Percentiles rank a stretch among this genome's conserved stretches.
Conservation (phyloP, 1,140 invertebrate species). For the Matsumurasca onukii region DNA sequence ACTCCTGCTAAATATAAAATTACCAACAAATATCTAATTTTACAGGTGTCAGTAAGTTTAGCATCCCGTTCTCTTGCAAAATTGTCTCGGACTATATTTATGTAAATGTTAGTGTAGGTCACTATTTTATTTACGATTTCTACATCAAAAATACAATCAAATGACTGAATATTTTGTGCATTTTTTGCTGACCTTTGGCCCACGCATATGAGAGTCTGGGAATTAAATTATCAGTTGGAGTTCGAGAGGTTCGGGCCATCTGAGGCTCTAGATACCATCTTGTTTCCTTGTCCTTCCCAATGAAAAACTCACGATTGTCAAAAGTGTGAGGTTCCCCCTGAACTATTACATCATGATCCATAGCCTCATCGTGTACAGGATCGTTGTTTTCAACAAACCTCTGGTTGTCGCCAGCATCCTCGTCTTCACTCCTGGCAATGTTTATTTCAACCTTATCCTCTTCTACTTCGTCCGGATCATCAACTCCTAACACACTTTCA, state of each 20-base stretch:
- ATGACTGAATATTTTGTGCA: not conserved
- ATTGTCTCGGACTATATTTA: not conserved
- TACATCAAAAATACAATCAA: not conserved
- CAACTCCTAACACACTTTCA: too few relatives aligned
- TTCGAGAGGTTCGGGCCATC: not conserved
- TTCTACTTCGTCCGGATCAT: too few relatives aligned
- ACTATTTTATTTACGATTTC: not conserved
- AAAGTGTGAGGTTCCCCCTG: not conserved
- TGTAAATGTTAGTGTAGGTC: constrained; percentile 6
- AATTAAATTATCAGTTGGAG: not conserved
- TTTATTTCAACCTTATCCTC: too few relatives aligned
- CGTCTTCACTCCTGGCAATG: too few relatives aligned
- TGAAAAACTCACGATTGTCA: not conserved
- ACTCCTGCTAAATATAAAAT: not conserved
- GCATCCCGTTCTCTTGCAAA: constrained; percentile 22
- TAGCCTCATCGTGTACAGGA: too few relatives aligned
- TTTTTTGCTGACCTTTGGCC: not conserved
- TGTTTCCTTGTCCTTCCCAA: not conserved
- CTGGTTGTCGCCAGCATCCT: too few relatives aligned
- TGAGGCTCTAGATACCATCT: constrained; percentile 6
- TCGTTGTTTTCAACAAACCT: too few relatives aligned
- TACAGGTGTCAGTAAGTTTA: not conserved
- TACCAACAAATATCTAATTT: not conserved
- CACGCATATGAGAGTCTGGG: constrained; percentile 5
- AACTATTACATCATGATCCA: not conserved